phyloP scores from a whole-genome alignment of 2,797 vertebrate species.

The Siniperca scherzeri region DNA sequence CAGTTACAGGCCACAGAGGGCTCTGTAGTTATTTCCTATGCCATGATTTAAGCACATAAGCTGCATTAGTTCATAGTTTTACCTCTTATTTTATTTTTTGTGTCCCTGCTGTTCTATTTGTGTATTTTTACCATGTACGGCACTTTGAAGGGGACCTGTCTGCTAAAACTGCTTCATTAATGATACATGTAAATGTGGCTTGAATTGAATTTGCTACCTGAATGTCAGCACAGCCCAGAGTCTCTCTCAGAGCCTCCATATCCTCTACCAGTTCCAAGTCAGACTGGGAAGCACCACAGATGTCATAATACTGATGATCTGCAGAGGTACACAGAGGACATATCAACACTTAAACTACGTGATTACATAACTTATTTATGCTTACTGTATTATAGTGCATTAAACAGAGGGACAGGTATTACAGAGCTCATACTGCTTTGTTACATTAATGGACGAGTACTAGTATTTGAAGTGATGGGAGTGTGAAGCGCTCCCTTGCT shows the following conservation, averaged over 20 bases:
- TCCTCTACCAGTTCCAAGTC: slow-evolving; percentile 8
- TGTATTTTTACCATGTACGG: background rate
- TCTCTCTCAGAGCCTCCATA: slow-evolving; percentile 17
- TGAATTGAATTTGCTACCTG: slow-evolving; percentile 9
- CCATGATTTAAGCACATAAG: background rate
- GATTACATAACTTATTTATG: background rate
- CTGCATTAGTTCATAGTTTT: background rate
- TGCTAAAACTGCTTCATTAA: background rate
- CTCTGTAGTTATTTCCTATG: too few relatives aligned
- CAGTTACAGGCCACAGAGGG: too few relatives aligned
- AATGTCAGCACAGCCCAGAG: slow-evolving; percentile 1
- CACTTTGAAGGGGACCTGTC: too few relatives aligned
- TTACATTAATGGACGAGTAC: background rate
- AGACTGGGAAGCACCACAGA: background rate
- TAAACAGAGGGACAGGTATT: background rate
- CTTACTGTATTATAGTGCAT: background rate
- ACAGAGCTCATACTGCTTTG: background rate
- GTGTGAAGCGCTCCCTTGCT: too few relatives aligned
- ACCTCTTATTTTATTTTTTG: background rate
- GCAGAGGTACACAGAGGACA: background rate
- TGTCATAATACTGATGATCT: background rate
- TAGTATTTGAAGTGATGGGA: too few relatives aligned
- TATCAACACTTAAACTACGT: background rate
- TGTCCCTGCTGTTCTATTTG: background rate
- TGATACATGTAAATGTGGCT: background rate